phyloP scores from a whole-genome alignment of 2,113 vertebrate genomes.

The Mirza zaza region DNA sequence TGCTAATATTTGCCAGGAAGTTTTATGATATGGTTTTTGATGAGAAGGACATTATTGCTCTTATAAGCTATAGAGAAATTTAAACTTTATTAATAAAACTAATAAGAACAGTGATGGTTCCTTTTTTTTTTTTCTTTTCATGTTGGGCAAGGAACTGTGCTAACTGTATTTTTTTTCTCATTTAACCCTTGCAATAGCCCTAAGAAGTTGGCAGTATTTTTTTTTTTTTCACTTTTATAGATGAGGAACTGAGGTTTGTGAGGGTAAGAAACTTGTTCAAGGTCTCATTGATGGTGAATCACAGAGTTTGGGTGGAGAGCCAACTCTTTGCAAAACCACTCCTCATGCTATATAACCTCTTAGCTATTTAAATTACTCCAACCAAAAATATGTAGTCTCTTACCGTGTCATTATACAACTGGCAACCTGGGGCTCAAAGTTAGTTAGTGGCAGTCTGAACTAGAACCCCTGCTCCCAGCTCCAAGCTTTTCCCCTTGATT shows the following conservation, averaged over 20 bases:
- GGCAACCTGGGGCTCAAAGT: background rate
- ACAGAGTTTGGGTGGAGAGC: too few species aligned
- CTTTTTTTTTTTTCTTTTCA: background rate
- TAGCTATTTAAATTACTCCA: background rate
- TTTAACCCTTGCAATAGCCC: background rate
- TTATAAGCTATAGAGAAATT: background rate
- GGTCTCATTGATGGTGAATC: background rate
- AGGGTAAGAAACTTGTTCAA: background rate
- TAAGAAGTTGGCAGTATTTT: background rate
- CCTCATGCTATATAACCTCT: background rate
- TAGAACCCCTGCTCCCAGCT: background rate
- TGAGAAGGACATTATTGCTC: background rate
- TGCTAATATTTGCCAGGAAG: slow-evolving; percentile 12
- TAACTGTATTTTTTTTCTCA: background rate
- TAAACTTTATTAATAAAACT: slow-evolving; percentile 3
- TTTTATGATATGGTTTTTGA: background rate
- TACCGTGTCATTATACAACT: background rate
- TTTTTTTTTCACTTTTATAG: background rate
- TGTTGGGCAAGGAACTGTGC: background rate
- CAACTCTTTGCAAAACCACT: background rate
- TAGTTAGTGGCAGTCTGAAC: background rate
- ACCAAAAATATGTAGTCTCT: background rate
- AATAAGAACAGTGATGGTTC: background rate
- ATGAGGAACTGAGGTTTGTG: background rate
- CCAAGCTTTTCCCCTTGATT: background rate